Base-by-base conservation (phyloP, 2,888 invertebrate species). In the Platycheirus albimanus region DNA sequence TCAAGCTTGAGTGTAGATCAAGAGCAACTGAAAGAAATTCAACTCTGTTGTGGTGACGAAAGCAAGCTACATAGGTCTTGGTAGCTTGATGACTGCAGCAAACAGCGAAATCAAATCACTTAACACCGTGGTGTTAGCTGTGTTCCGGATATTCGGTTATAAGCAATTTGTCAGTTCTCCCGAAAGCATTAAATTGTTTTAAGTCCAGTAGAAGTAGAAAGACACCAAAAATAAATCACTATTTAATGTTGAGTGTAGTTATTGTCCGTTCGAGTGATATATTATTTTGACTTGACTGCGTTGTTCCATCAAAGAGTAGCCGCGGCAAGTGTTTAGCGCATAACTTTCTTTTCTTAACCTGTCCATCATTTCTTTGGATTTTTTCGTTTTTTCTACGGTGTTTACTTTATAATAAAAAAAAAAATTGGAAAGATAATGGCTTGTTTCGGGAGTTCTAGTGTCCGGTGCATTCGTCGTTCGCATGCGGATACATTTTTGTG, bases 381-480 rank as follows among this genome's bases (percentile, higher is more conserved):
- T 58, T 41, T 11, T 28, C 28, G 41, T 15, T 11, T 15, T 6
- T 19, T 28, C 10, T 11, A 15, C 41, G 8, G 13, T 4, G 17
- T 24, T 41, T 38, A 13, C n/a, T 5, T 2, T n/a, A 54, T 4
- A 13, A 10, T 3, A 20, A 41, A 20, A 13, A 20, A 11, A 15
- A 28, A 56, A 8, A 15, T 41, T 41, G 3, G 41, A 58, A 75
- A 38, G 52, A 77, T 85, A 85, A 89, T 90, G 90, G 90, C 90
- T 81, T 89, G 89, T 85, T 87, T 90, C 85, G 88, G 88, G 85
- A 89, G 88, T 87, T 89, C 90, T 88, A 89, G 89, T 87, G 89
- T 85, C 81, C 86, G 83, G 85, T 86, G 85, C 71, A 87, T 89
- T 81, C 75, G 86, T 87, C 80, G 88, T 86, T 85, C 87, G 87